phyloP scores from a whole-genome alignment of 2,888 invertebrate species.

The Tromatobia lineatoria region DNA sequence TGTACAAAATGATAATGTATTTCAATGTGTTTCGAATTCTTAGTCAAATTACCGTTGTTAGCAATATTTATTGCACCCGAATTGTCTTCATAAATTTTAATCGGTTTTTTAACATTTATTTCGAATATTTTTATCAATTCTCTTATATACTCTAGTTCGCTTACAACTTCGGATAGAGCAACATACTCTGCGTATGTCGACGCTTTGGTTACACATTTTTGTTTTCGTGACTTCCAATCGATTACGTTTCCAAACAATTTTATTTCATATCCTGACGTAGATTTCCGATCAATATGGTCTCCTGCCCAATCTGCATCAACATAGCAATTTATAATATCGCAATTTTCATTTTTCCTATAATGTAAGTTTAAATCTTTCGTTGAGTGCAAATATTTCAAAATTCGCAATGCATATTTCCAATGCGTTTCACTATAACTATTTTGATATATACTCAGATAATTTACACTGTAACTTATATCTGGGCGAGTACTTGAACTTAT shows the following conservation, averaged over 20 bases:
- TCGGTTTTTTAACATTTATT: slow-evolving; percentile 60
- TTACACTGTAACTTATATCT: slow-evolving; percentile 77
- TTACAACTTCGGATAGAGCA: slow-evolving; percentile 59
- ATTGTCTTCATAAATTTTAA: slow-evolving; percentile 74
- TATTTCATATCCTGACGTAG: slow-evolving; percentile 65
- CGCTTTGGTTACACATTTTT: slow-evolving; percentile 55
- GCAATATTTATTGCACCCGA: slow-evolving; percentile 71
- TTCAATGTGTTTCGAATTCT: slow-evolving; percentile 49
- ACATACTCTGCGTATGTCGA: slow-evolving; percentile 70
- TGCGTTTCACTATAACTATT: slow-evolving; percentile 75
- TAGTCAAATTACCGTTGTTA: slow-evolving; percentile 73
- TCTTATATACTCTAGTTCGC: slow-evolving; percentile 54
- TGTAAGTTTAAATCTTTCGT: slow-evolving; percentile 72
- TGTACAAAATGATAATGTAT: slow-evolving; percentile 56
- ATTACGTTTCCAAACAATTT: slow-evolving; percentile 64
- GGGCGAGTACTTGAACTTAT: slow-evolving; percentile 78
- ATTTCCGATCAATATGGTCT: slow-evolving; percentile 69
- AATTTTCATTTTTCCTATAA: slow-evolving; percentile 58
- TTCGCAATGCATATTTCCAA: slow-evolving; percentile 74
- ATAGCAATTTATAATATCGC: slow-evolving; percentile 62
- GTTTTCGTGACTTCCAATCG: slow-evolving; percentile 70
- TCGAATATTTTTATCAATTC: slow-evolving; percentile 62
- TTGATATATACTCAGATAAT: slow-evolving; percentile 79
- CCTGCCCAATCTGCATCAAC: slow-evolving; percentile 81
- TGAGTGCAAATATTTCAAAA: slow-evolving; percentile 75